Percentiles rank a stretch among this genome's conserved stretches.
These are phyloP conservation scores for Syndactyla subalaris DNA, from an alignment of 2,797 vertebrate species.

Conservation along the genomic window DNA sequence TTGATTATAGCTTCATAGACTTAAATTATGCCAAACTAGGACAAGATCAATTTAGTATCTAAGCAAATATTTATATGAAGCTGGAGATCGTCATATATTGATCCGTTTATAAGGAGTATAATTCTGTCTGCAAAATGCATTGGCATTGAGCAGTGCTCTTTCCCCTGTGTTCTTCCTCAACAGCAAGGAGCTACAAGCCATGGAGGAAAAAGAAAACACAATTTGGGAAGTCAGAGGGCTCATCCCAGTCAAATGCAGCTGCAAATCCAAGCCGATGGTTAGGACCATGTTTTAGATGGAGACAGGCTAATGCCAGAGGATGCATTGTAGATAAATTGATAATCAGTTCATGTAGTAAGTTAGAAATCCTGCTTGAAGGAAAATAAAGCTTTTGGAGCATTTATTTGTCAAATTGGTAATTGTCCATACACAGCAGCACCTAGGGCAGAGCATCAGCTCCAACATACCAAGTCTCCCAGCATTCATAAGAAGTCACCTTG, in stretches of 20 bases:
- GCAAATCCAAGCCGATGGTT: neutral
- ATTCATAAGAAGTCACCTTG: neutral
- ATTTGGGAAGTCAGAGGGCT: neutral
- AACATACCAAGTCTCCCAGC: neutral
- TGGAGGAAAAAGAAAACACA: neutral
- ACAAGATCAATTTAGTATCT: conserved; percentile 66
- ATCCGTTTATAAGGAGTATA: conserved; percentile 48
- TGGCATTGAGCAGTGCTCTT: neutral
- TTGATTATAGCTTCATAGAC: conserved; percentile 59
- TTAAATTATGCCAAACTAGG: conserved; percentile 53
- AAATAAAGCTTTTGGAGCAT: neutral
- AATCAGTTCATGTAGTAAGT: neutral
- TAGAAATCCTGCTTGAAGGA: neutral
- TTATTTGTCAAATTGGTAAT: conserved; percentile 5
- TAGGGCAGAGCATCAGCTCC: conserved; percentile 13
- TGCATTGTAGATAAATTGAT: neutral
- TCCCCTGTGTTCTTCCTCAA: neutral
- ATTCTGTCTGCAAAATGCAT: conserved; percentile 17
- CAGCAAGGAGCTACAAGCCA: neutral
- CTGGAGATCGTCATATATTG: conserved; percentile 47
- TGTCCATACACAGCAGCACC: neutral
- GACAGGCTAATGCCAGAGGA: neutral
- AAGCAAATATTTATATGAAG: conserved; percentile 60
- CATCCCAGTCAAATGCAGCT: neutral
- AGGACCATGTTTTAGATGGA: neutral